A percentile compares a stretch with the other conserved stretches of the same genome.
Evolutionary conservation across 2,797 vertebrate genomes (phyloP).

Genomic region (Merluccius polli): DNA sequence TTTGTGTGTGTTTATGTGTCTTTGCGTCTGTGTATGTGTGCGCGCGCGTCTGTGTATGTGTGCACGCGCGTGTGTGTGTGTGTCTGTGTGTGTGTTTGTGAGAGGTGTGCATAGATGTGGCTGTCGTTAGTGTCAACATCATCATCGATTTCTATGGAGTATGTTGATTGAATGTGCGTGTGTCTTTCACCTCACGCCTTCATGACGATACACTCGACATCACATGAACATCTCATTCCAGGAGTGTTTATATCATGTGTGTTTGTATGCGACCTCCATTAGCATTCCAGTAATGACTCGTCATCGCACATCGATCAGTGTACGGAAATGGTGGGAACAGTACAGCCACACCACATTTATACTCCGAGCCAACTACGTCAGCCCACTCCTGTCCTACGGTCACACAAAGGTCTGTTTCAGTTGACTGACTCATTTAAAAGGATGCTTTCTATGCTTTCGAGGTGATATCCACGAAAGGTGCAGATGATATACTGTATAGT

Average conservation of each 20-base stretch:
- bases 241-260: constrained; percentile 20
- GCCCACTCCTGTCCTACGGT: background rate
- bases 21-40: too few relatives aligned
- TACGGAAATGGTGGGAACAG: background rate
- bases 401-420: background rate
- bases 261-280: constrained; percentile 51
- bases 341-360: background rate
- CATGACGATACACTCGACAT: constrained; percentile 23
- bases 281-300: background rate
- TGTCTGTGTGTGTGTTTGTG: background rate
- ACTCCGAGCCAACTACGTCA: background rate
- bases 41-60: too few relatives aligned
- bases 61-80: too few relatives aligned
- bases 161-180: background rate
- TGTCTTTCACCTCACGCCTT: background rate
- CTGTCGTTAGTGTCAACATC: background rate
- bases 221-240: constrained; percentile 47
- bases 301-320: background rate
- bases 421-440: background rate
- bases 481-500: background rate
- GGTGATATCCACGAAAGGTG: background rate
- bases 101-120: background rate
- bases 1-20: too few relatives aligned
- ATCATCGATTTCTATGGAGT: too few relatives aligned
- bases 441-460: background rate